Evolutionary conservation across 2,888 invertebrate genomes (phyloP).

Genomic region (Drosophila acutilabella): DNA sequence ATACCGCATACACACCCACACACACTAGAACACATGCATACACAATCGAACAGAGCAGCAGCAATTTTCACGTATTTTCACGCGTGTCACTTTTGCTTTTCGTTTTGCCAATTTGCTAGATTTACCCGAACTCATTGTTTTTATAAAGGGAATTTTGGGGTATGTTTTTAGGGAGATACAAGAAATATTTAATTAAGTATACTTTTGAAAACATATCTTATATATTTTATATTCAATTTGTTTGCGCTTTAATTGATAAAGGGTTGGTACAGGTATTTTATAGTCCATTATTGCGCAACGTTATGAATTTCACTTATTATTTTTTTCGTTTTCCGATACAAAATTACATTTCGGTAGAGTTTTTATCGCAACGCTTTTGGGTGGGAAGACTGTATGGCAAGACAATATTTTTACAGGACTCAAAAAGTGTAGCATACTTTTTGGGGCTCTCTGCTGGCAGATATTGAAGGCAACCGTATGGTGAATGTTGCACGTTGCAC

Average conservation of each 20-base stretch:
- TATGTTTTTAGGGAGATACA: no score
- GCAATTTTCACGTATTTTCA: conserved; percentile 75
- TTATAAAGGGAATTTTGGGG: conserved; percentile 8
- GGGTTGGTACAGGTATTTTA: conserved; percentile 5
- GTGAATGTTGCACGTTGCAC: neutral
- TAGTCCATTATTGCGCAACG: neutral
- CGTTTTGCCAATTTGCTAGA: conserved; percentile 45
- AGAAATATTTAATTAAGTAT: no score
- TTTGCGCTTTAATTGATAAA: no score
- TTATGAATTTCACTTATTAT: conserved; percentile 20
- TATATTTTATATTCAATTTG: neutral
- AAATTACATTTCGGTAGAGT: conserved; percentile 70
- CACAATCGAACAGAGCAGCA: conserved; percentile 28
- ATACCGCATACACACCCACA: conserved; percentile 8
- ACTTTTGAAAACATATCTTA: neutral
- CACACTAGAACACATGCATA: neutral
- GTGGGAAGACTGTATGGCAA: conserved; percentile 46
- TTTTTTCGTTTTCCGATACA: conserved; percentile 34
- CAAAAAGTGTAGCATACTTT: conserved; percentile 68
- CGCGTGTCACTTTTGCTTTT: conserved; percentile 67
- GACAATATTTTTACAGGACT: conserved; percentile 75
- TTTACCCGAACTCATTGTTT: conserved; percentile 19
- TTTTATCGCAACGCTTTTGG: conserved; percentile 22
- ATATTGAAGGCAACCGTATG: conserved; percentile 2
- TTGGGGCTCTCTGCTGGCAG: conserved; percentile 28